Evolutionary conservation across 64 coral and sea anemone species (phyloP), one percentile per base, ranked within the genome.

Genomic region (Porites australiensis): DNA sequence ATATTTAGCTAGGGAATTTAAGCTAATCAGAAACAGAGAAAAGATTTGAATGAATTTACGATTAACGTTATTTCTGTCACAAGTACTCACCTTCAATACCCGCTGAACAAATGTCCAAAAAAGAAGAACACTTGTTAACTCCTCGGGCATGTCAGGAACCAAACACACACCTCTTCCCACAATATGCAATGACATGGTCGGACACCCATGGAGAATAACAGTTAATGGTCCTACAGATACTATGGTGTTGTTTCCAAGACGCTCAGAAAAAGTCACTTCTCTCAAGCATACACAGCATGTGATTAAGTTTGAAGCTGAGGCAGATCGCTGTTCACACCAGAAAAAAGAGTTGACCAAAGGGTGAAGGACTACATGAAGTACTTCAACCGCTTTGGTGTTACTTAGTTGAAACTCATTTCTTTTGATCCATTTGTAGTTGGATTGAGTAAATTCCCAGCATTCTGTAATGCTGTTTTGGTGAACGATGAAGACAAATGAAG

Each of bases 251-350:
- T 43, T 94, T 61, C 95, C 95, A 94, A 66, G 76, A 27, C 58
- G 83, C 70, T 68, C 81, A 52, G 62, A 84, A 68, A 68, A 12
- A 3, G 69, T 67, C 43, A 97, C 49, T 16, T 97, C 88, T 70
- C 95, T 90, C 51, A 90, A 62, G 63, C 95, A 97, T 13, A 97
- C 82, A 90, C 95, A 97, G 44, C 95, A 97, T 46, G 68, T 93
- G 1, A 89, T 64, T 27, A 94, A 84, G 62, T 89, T 85, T 59
- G 91, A 69, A 11, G 65, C 64, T 20, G 92, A 67, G 15, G 53
- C 21, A 15, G 88, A 85, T 10, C 95, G 95, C 14, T 90, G 90
- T 61, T 97, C 95, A 90, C 95, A 97, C 95, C 95, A 97, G 75
- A 97, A 94, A 7, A 97, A 74, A 4, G 82, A 78, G 13, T 88